Base-by-base conservation (phyloP, 1,140 invertebrate species). In the Lepidurus packardi region DNA sequence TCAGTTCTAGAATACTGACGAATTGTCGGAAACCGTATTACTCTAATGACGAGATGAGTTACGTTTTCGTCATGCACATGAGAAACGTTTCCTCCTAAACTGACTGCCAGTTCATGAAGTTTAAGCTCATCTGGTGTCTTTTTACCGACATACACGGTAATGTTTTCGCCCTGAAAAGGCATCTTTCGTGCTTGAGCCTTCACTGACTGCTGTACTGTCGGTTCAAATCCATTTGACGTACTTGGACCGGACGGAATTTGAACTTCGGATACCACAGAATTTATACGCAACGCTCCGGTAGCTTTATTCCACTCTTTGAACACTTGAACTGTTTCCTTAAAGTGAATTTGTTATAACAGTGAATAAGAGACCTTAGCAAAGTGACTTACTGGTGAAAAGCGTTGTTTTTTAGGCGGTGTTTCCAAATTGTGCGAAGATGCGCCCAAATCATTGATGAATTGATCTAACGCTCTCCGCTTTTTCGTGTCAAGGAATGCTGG, bases 21-120 rank as follows among this genome's bases (percentile, higher is more conserved):
- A 65, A 65, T 65, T 9, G 16, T 47, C 13, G 53, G 13, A 65
- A 16, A 75, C 16, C 16, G 10, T 45, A 43, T 75, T 73, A 78
- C 85, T 83, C 85, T 78, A 21, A 83, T 86, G 34, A 87, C 83
- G 82, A 85, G 85, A 79, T 87, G 86, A 10, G 85, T 86, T 78
- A 85, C 85, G 9, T 81, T 80, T 9, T 76, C 76, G 47, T 84
- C 83, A 77, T 85, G 85, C 3, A 82, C 82, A 84, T 85, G 86
- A 34, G 82, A 80, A 78, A 85, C 85, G 43, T 84, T 82, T 5
- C 85, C 86, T 16, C 86, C 86, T 10, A 87, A 81, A 11, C 80
- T 80, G 1, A 79, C 79, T 21, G 85, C 84, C 24, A 85, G 82
- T 75, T 83, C 82, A 79, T 85, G 84, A 45, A 85, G 83, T 74